Conservation (phyloP, 2,113 vertebrate genomes). For the Haplotaxodon microlepis region DNA sequence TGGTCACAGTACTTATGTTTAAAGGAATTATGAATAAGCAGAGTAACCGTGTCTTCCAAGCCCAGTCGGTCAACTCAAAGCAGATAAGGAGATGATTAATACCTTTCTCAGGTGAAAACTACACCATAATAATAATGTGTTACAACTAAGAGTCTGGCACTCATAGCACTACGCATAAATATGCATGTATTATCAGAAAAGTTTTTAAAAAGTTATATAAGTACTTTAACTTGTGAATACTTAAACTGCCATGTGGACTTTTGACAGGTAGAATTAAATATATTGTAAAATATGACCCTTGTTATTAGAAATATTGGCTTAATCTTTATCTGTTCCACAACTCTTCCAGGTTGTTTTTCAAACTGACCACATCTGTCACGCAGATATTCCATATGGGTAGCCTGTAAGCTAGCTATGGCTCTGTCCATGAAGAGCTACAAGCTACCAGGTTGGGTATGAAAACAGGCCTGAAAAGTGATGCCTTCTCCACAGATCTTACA, state of each 20-base stretch:
- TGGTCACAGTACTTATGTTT: not conserved
- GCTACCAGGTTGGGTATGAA: not conserved
- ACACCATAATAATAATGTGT: not conserved
- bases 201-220: not conserved
- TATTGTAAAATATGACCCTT: not conserved
- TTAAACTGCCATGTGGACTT: not conserved
- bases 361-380: not conserved
- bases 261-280: not conserved
- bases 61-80: not conserved
- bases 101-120: not conserved
- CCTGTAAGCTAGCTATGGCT: not conserved
- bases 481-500: not conserved
- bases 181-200: not conserved
- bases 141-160: not conserved
- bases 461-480: not conserved
- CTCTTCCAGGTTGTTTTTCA: not conserved
- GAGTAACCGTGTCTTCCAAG: rapidly evolving
- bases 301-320: not conserved
- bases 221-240: not conserved
- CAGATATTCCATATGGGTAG: not conserved
- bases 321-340: rapidly evolving
- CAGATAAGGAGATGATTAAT: not conserved
- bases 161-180: not conserved
- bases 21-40: not conserved
- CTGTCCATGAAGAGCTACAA: rapidly evolving